A percentile compares a stretch with the other conserved stretches of the same genome.
Conservation (phyloP, 30 jellyfish, hydroid and myxozoan genomes). For the Aurelia sp. region DNA sequence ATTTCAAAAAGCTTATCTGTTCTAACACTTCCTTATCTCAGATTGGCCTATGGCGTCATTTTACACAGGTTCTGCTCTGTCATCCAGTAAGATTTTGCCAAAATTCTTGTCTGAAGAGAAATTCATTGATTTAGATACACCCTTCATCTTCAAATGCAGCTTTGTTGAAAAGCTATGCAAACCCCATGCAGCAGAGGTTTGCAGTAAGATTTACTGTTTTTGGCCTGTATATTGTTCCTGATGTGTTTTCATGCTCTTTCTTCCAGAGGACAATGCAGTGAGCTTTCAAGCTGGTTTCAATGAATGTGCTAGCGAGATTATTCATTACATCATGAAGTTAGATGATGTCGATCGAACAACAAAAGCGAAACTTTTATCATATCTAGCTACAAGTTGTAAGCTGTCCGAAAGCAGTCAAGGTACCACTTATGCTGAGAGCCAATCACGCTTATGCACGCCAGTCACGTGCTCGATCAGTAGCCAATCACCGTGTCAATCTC, state of each 20-base stretch:
- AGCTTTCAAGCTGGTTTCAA: conserved; percentile 85
- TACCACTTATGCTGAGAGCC: conserved; percentile 6
- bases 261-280: conserved; percentile 76
- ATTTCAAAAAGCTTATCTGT: no score
- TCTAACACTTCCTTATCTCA: no score
- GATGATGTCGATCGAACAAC: conserved; percentile 77
- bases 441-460: conserved; percentile 32
- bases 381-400: conserved; percentile 70
- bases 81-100: no score
- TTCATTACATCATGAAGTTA: conserved; percentile 78
- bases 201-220: background rate
- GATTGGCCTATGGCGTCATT: no score
- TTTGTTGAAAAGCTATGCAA: background rate
- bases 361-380: conserved; percentile 70
- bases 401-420: conserved; percentile 27
- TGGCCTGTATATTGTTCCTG: background rate
- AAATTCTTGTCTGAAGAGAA: no score
- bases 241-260: background rate
- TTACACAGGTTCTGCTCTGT: no score
- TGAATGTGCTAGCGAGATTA: conserved; percentile 80
- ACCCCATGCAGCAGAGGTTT: background rate
- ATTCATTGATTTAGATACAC: no score
- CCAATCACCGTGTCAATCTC: conserved; percentile 58
- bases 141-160: no score
- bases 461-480: conserved; percentile 27